Percentiles rank a stretch among this genome's conserved stretches.
Conservation (phyloP, 2,797 vertebrate genomes). For the Sarcoramphus papa region DNA sequence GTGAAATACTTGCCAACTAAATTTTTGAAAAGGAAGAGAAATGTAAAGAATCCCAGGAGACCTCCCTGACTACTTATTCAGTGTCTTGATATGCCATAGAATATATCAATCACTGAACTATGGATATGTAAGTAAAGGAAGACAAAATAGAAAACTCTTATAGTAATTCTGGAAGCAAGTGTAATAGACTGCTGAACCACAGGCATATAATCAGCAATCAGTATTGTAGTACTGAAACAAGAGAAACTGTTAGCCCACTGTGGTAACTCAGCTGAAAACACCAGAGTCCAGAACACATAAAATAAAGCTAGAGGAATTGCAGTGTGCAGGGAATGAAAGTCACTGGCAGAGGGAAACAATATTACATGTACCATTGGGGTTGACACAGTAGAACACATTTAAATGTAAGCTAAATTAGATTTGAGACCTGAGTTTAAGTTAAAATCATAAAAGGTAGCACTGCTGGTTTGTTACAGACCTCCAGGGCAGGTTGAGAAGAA, state of each 20-base stretch:
- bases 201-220: not conserved
- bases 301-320: not conserved
- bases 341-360: not conserved
- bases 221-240: not conserved
- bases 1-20: not conserved
- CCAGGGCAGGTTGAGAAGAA: not conserved
- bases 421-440: not conserved
- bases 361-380: not conserved
- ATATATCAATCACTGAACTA: not conserved
- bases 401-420: not conserved
- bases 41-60: not conserved
- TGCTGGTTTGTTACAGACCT: conserved; percentile 15
- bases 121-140: not conserved
- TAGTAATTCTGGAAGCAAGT: not conserved
- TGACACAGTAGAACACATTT: not conserved
- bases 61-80: not conserved
- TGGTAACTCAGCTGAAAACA: not conserved
- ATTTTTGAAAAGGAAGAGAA: not conserved
- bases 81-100: not conserved
- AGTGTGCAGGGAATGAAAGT: not conserved
- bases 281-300: not conserved
- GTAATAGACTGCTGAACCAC: not conserved
- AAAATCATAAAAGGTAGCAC: not conserved
- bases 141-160: not conserved
- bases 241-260: not conserved